A percentile compares a stretch with the other conserved stretches of the same genome.
phyloP scores from a whole-genome alignment of 2,113 vertebrate species.

The Hemichromis elongatus region DNA sequence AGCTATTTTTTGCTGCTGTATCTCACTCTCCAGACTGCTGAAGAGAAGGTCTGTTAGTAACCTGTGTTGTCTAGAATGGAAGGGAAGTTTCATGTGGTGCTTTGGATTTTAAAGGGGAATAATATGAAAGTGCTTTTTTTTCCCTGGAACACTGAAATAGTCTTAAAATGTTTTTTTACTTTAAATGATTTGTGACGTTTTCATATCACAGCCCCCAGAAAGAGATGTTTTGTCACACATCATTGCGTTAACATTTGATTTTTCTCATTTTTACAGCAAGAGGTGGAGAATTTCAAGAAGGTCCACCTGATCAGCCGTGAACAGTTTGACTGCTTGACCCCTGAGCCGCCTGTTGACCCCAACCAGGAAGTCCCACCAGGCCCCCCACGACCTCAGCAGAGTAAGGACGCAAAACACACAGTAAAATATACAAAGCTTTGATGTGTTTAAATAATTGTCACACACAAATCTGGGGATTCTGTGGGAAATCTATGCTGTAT shows the following conservation, averaged over 20 bases:
- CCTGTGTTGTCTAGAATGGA: not conserved
- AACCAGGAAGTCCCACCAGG: constrained; percentile 97
- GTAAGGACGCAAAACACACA: constrained; percentile 65
- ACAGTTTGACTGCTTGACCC: constrained; percentile 94
- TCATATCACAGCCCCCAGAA: accelerated
- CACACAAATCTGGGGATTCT: not conserved
- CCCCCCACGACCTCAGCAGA: constrained; percentile 89
- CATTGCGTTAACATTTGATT: not conserved
- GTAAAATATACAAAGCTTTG: not conserved
- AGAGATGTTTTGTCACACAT: not conserved
- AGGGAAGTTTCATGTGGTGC: not conserved
- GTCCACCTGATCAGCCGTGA: constrained; percentile 97
- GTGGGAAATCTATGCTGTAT: not conserved
- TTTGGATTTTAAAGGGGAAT: not conserved
- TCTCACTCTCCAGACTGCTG: constrained; percentile 43
- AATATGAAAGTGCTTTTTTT: not conserved
- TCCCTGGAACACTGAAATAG: not conserved
- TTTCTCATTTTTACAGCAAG: constrained; percentile 79
- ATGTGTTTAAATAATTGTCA: not conserved
- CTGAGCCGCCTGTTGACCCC: constrained; percentile 93
- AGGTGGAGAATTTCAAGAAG: constrained; percentile 99
- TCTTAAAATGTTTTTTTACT: not conserved
- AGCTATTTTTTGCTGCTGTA: constrained; percentile 58
- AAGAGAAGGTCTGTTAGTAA: constrained; percentile 45
- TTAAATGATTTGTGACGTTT: not conserved